Percentiles rank a stretch among this genome's conserved stretches.
Evolutionary conservation across 2,888 invertebrate species (phyloP).

Genomic region (Smittia sp.): DNA sequence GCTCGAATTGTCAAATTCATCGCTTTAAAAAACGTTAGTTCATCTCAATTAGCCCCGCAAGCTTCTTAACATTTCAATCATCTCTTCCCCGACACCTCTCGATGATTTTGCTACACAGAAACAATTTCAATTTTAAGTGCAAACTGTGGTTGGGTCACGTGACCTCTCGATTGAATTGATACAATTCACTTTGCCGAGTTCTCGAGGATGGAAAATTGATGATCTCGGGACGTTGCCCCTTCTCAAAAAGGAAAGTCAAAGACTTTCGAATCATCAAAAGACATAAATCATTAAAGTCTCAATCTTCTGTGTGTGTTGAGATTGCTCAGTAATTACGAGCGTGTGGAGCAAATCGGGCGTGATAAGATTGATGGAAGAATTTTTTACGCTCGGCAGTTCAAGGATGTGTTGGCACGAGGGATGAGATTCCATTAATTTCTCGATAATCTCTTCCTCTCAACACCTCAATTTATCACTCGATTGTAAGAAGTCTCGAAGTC

Average conservation of each 20-base stretch:
- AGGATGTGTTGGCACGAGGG: background rate
- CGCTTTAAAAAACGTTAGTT: too few relatives aligned
- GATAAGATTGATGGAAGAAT: slow-evolving; percentile 41
- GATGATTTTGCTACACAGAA: too few relatives aligned
- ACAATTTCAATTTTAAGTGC: slow-evolving; percentile 24
- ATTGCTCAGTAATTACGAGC: slow-evolving; percentile 33
- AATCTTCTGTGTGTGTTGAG: slow-evolving; percentile 27
- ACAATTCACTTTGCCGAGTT: slow-evolving; percentile 13
- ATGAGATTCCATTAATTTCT: slow-evolving; percentile 25
- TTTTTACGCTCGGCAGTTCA: slow-evolving; percentile 9
- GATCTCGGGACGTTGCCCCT: slow-evolving; percentile 25
- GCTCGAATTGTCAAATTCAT: too few relatives aligned
- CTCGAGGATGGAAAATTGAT: slow-evolving; percentile 11
- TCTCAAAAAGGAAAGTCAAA: background rate
- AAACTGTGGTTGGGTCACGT: slow-evolving; percentile 38
- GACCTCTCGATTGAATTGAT: slow-evolving; percentile 28
- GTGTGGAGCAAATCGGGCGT: slow-evolving; percentile 42
- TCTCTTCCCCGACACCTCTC: too few relatives aligned
- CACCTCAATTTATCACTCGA: background rate
- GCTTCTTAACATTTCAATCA: too few relatives aligned
- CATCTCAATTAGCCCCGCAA: too few relatives aligned
- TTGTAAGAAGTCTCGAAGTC: background rate
- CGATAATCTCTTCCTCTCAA: slow-evolving; percentile 5
- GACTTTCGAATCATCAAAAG: slow-evolving; percentile 17
- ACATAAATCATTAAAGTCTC: slow-evolving; percentile 41